A percentile compares a stretch with the other conserved stretches of the same genome.
Evolutionary conservation across 2,888 invertebrate genomes (phyloP).

Genomic region (Dexiosoma caninum): DNA sequence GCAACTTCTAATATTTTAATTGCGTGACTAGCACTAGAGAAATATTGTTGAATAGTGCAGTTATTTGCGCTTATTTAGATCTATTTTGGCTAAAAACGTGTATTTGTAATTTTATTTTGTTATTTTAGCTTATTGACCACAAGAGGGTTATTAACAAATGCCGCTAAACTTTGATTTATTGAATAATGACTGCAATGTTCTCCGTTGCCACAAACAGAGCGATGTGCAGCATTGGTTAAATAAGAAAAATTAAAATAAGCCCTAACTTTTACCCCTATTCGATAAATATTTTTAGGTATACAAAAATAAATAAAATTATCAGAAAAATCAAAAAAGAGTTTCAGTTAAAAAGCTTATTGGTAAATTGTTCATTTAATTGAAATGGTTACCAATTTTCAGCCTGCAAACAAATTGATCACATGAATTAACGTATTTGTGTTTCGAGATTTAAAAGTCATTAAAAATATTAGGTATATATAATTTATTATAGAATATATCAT

Average conservation of each 20-base stretch:
- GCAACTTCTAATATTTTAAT: slow-evolving; percentile 52
- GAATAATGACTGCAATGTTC: background rate
- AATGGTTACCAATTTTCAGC: no score
- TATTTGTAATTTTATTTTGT: background rate
- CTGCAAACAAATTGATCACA: no score
- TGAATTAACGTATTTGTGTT: no score
- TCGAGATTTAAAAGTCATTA: no score
- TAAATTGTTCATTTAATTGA: no score
- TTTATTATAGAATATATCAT: no score
- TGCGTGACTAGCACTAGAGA: slow-evolving; percentile 52
- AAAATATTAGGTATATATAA: no score
- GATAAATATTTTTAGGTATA: no score
- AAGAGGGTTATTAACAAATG: slow-evolving; percentile 25
- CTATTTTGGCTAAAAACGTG: background rate
- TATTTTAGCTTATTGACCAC: slow-evolving; percentile 8
- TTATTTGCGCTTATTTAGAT: slow-evolving; percentile 4
- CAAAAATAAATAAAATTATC: no score
- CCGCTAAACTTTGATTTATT: slow-evolving; percentile 45
- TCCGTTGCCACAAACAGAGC: background rate
- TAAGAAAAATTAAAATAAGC: background rate
- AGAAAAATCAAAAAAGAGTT: no score
- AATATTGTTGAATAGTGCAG: background rate
- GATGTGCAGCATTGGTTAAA: background rate
- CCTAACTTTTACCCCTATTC: no score
- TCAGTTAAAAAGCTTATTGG: no score